Evolutionary conservation across 2,113 vertebrate genomes (phyloP), one percentile per base, ranked within the genome.

Genomic region (Baryphthengus martii): DNA sequence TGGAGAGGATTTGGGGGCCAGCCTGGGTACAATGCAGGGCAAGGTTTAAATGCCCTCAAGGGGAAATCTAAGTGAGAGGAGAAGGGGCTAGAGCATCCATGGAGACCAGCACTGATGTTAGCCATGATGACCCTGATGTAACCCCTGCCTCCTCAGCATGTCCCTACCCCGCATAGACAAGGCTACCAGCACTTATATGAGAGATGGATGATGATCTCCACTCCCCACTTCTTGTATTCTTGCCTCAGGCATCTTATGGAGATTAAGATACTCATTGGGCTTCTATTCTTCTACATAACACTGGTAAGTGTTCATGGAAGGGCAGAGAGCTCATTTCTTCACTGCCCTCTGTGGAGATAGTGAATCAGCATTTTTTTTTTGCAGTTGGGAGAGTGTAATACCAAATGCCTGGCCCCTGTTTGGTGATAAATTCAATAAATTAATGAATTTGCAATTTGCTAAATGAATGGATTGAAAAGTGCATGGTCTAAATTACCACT

Each of bases 251-350:
- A 44, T 42, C 35, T 50, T 17, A 20, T 9, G 23, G 65, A 72
- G 65, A 13, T 44, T 44, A 24, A 20, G 37, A 39, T 25, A 33
- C 8, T 50, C 50, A 28, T 63, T 44, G 42, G 14, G 33, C 17
- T 52, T 44, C 10, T 4, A 6, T 31, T 53, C 24, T 68, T 53
- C 17, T 5, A 25, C 16, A 1, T 61, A 40, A 40, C 7, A n/a
- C 20, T 8, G 28, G 3, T 17, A 52, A 58, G 37, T 0, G 1
- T 11, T 50, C 26, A 3, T 10, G 37, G 40, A 70, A 50, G 33
- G 35, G 40, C 29, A 72, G 58, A 20, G 29, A 67, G 17, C 61
- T 74, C 15, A 5, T 68, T 61, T 42, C 26, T 49, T 49, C 11
- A 3, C 23, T 29, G 20, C 20, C 61, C 16, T 29, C 50, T 6